Percentiles rank a stretch among this genome's conserved stretches.
These are phyloP conservation scores for Phengaris alcon DNA, from an alignment of 2,888 invertebrate genomes.

Conservation along the genomic window DNA sequence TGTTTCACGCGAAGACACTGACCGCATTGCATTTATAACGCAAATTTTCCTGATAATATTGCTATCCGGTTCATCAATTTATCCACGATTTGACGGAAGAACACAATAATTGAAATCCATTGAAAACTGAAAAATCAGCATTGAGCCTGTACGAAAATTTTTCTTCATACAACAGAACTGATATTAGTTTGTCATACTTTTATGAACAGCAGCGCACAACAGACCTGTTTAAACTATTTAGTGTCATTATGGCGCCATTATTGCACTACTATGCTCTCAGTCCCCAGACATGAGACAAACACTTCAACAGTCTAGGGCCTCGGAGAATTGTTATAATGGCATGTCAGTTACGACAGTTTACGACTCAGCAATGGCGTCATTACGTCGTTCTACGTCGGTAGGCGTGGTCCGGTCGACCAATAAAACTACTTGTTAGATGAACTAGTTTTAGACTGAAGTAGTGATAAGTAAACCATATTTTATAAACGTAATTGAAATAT, in stretches of 20 bases:
- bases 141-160: no score
- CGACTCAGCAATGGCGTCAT: conserved; percentile 27
- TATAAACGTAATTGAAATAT: no score
- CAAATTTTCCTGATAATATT: not conserved
- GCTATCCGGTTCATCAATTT: not conserved
- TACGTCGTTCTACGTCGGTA: conserved; percentile 34
- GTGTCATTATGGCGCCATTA: not conserved
- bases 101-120: no score
- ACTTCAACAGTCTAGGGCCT: not conserved
- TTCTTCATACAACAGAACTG: no score
- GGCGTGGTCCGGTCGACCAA: conserved; percentile 53
- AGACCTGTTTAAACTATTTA: no score
- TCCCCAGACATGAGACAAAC: not conserved
- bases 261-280: not conserved
- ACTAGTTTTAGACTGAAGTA: conserved; percentile 23
- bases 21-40: conserved; percentile 34
- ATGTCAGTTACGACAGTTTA: conserved; percentile 13
- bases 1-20: conserved; percentile 42
- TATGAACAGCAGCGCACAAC: no score
- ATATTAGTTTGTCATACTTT: no score
- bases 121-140: no score
- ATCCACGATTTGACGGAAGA: no score
- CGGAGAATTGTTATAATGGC: not conserved
- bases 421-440: conserved; percentile 45
- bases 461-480: not conserved